These are phyloP conservation scores for Spisula solida DNA, from an alignment of 2,888 invertebrate species.

Conservation along the genomic window DNA sequence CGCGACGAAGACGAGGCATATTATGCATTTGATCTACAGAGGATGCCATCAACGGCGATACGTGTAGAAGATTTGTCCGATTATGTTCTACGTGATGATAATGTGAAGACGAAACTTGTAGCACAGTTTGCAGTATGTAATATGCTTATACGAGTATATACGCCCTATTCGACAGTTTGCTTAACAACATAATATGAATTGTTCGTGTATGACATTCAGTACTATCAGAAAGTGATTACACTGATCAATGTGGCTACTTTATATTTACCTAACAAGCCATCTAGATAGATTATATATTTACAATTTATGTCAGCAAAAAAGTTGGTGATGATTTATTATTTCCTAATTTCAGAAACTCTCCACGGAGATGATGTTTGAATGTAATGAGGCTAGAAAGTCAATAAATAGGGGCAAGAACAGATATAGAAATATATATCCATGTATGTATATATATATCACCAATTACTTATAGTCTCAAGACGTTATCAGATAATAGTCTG, in stretches of 20 bases:
- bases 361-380: neutral
- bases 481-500: too few relatives aligned
- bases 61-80: neutral
- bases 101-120: neutral
- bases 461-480: too few relatives aligned
- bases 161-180: too few relatives aligned
- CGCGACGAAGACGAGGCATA: neutral
- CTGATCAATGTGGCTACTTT: too few relatives aligned
- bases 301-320: too few relatives aligned
- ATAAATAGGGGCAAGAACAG: constrained; percentile 23
- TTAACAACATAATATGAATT: too few relatives aligned
- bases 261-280: too few relatives aligned
- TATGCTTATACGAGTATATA: neutral
- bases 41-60: constrained; percentile 21
- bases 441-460: neutral
- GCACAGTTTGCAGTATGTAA: constrained; percentile 27
- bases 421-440: constrained; percentile 32
- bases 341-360: constrained; percentile 13
- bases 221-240: too few relatives aligned
- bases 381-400: neutral
- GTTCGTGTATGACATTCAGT: too few relatives aligned
- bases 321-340: neutral
- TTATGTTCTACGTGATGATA: neutral
- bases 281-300: too few relatives aligned
- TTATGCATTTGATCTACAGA: neutral